Evolutionary conservation across 2,797 vertebrate genomes (phyloP), one percentile per base, ranked within the genome.

Genomic region (Halcyon badia): DNA sequence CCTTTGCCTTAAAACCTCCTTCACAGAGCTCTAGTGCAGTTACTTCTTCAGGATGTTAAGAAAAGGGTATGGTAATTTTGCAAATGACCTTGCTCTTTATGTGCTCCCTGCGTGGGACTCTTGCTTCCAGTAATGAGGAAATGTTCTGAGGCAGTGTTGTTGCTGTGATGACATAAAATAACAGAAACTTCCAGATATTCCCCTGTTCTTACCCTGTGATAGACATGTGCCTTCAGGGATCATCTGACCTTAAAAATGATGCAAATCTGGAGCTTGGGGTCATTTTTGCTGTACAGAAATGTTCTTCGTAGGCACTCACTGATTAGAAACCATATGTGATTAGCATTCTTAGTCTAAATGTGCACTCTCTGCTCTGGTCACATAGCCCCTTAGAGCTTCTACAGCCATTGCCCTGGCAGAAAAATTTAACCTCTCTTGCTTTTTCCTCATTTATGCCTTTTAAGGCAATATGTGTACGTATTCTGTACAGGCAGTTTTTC

Each of bases 211-310:
- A 19, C 41, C 18, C 61, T 72, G 57, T 57, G 78, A 77, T 52
- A 31, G 57, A 57, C 10, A 6, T 35, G 21, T 46, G 86, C 85
- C 91, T 93, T 65, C 76, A 78, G 91, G 91, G 86, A 75, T 60
- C 39, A 78, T 26, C n/a, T 92, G 78, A 94, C 91, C 69, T 94
- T 94, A 75, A 75, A 78, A 87, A 37, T 51, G 4, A 82, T 73
- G 56, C 31, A 46, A 56, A 83, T 87, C 56, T 95, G 58, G 26
- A 93, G 70, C 60, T 60, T 73, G 62, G 62, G 66, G 62, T 88
- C 18, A 57, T 70, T 93, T 85, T 46, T 60, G 39, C 73, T 35
- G 24, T 19, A 19, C 44, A 48, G 64, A 35, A n/a, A 5, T 57
- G 66, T 49, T 60, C 80, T 62, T 18, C 10, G 4, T 61, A 31